Base-by-base conservation (phyloP, 2,888 invertebrate species). In the Nasonovia ribisnigri region DNA sequence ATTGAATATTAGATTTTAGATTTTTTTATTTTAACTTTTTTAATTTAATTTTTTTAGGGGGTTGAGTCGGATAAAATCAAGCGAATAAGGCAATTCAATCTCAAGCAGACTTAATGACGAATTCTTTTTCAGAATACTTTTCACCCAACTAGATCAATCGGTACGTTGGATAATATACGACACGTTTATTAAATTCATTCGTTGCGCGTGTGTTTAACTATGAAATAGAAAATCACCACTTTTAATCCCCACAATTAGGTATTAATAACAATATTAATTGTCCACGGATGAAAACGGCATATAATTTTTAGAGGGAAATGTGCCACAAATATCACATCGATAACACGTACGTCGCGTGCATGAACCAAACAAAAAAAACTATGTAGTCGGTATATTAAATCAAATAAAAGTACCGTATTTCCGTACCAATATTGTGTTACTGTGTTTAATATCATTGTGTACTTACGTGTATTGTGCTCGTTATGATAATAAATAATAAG, bases 391-490 rank as follows among this genome's bases (percentile, higher is more conserved):
- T 57, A 57, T 26, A 77, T 77, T 77, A 77, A 77, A 77, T 77
- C 77, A 77, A 77, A 77, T 77, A 77, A 77, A 77, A 77, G 77
- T 77, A 77, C 77, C 36, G 77, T 77, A 77, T 36, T 77, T 77
- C 77, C 77, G 77, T 36, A 77, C 77, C 36, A 8, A 77, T 77
- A 77, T 36, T 20, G 77, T 36, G 36, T 36, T 36, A 29, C 20
- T 1, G 36, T 77, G 36, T 42, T 77, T 77, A 77, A 36, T 36
- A 42, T 36, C 6, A 36, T 36, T 36, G 26, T 77, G 77, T 77
- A 24, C 54, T 54, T 54, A 77, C 77, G 77, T 36, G 36, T 36
- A 77, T 77, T 36, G 77, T 36, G 77, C 36, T 42, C 54, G 54
- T 42, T 88, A 42, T 5, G 88, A 57, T 57, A 57, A 57, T 26